A percentile compares a stretch with the other conserved stretches of the same genome.
phyloP scores from a whole-genome alignment of 1,140 invertebrate genomes.

The Zaprionus taronus region DNA sequence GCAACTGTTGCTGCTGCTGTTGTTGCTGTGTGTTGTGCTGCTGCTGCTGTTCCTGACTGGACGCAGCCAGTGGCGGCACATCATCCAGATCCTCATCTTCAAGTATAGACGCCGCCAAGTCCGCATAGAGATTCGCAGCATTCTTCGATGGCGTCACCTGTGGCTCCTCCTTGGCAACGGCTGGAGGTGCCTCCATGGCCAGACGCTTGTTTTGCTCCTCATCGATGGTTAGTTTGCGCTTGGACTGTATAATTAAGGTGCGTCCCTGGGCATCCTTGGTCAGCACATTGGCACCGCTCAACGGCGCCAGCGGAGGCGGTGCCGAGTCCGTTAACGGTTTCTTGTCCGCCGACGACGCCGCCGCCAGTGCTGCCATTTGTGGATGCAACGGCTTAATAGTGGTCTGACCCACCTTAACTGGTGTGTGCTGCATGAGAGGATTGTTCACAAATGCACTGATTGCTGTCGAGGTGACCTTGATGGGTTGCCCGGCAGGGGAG shows the following conservation, averaged over 20 bases:
- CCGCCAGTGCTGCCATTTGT: conserved; percentile 42
- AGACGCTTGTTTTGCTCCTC: conserved; percentile 84
- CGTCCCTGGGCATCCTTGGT: conserved; percentile 83
- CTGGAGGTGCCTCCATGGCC: conserved; percentile 58
- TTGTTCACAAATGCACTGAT: conserved; percentile 85
- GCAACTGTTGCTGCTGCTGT: conserved; percentile 15
- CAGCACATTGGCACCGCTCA: conserved; percentile 80
- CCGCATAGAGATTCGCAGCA: conserved; percentile 89
- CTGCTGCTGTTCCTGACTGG: conserved; percentile 58
- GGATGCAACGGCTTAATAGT: conserved; percentile 83
- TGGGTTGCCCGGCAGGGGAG: conserved; percentile 54
- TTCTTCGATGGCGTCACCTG: conserved; percentile 87
- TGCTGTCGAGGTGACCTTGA: conserved; percentile 77
- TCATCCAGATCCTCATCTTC: conserved; percentile 89
- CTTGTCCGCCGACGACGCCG: conserved; percentile 56
- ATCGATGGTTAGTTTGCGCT: conserved; percentile 85
- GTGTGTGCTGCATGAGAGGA: conserved; percentile 81
- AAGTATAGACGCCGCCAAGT: conserved; percentile 89
- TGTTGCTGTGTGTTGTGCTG: conserved; percentile 41
- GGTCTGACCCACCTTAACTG: conserved; percentile 83
- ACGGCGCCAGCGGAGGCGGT: conserved; percentile 86
- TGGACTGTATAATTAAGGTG: conserved; percentile 82
- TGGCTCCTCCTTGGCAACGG: conserved; percentile 73
- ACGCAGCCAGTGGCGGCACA: conserved; percentile 67
- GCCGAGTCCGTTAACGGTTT: conserved; percentile 75